Conservation (phyloP, 2,888 invertebrate species). For the Eristalinus sepulchralis region DNA sequence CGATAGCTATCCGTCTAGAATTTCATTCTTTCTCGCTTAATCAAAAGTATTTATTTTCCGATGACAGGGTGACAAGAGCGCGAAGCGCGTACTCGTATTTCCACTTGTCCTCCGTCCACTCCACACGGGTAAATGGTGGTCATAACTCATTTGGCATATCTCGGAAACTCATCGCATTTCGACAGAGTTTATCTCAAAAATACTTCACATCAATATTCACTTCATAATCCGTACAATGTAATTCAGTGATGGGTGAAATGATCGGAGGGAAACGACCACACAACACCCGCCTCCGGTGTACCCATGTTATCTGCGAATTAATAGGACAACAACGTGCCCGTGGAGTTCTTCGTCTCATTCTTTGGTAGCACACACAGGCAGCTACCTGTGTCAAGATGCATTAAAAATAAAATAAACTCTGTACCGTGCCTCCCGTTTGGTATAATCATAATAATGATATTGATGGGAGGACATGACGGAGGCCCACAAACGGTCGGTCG, state of each 20-base stretch:
- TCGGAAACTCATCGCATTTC: slow-evolving; percentile 59
- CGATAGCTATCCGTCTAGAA: slow-evolving; percentile 54
- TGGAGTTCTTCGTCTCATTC: slow-evolving; percentile 21
- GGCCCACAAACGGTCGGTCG: not conserved
- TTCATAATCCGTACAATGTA: slow-evolving; percentile 50
- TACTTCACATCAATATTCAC: slow-evolving; percentile 56
- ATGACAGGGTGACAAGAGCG: slow-evolving; percentile 12
- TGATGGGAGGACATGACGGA: slow-evolving; percentile 27
- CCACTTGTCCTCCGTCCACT: slow-evolving; percentile 39
- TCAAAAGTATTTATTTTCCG: slow-evolving; percentile 11
- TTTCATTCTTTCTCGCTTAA: too few species aligned
- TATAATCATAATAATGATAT: slow-evolving; percentile 64
- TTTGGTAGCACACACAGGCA: slow-evolving; percentile 54
- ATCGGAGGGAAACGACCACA: not conserved
- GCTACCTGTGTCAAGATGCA: slow-evolving; percentile 68
- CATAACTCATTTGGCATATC: slow-evolving; percentile 60
- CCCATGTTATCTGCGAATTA: slow-evolving; percentile 68
- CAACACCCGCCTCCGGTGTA: not conserved
- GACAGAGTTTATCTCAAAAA: slow-evolving; percentile 49
- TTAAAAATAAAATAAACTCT: slow-evolving; percentile 66
- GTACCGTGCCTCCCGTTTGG: slow-evolving; percentile 4
- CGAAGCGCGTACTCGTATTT: slow-evolving; percentile 24
- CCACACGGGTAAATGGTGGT: slow-evolving; percentile 57
- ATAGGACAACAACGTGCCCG: slow-evolving; percentile 54
- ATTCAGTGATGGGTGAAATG: not conserved